phyloP scores from a whole-genome alignment of 2,797 vertebrate species.

The Enteromius thamalakanensis region DNA sequence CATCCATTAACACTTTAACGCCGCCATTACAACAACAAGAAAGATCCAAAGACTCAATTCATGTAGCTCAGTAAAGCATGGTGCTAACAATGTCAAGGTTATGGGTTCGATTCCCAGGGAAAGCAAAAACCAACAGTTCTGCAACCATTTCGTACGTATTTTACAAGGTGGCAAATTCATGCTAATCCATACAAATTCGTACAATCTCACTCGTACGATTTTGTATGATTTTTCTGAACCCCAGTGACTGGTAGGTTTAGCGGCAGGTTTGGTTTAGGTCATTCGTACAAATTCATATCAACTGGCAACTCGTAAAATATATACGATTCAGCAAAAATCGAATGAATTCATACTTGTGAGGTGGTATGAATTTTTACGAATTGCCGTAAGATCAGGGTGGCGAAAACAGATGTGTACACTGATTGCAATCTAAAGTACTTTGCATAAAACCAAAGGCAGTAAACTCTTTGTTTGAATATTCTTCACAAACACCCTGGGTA shows the following conservation, averaged over 20 bases:
- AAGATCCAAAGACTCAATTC: not conserved
- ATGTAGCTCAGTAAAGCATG: not conserved
- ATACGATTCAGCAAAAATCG: too few species aligned
- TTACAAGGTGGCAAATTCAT: too few species aligned
- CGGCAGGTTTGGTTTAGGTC: too few species aligned
- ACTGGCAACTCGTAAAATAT: too few species aligned
- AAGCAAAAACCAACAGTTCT: not conserved
- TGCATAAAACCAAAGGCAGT: not conserved
- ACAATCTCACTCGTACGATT: too few species aligned
- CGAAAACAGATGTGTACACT: not conserved
- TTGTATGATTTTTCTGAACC: too few species aligned
- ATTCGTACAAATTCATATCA: too few species aligned
- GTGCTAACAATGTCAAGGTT: not conserved
- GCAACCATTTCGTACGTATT: too few species aligned
- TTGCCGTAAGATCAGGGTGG: not conserved
- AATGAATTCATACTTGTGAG: too few species aligned
- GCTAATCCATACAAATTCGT: too few species aligned
- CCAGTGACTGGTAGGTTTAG: too few species aligned
- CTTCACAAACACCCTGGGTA: not conserved
- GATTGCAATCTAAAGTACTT: not conserved
- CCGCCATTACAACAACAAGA: constrained; percentile 30
- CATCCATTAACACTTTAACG: constrained; percentile 63
- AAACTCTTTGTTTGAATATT: not conserved
- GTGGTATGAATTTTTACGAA: too few species aligned
- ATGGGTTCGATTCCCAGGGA: not conserved